Base-by-base conservation (phyloP, 2,797 vertebrate species). In the Pipistrellus pipistrellus region DNA sequence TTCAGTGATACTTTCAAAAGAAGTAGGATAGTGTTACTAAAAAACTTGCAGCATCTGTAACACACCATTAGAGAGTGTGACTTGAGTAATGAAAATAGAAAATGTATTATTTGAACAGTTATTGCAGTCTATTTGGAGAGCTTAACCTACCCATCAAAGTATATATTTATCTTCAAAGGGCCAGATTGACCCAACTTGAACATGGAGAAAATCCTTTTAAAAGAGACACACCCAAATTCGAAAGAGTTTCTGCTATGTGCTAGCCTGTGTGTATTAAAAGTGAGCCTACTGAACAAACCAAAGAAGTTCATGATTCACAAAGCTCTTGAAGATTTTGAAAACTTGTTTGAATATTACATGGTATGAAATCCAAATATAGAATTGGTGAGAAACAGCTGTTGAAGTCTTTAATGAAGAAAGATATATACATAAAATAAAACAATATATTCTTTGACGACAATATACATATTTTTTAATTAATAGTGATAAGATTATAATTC, bases 31-130 rank as follows among this genome's bases (percentile, higher is more conserved):
- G 80, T 53, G 93, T 92, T 91, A 91, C 92, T 92, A 95, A 97
- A 96, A 92, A 82, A 13, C 27, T 90, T 88, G 55, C 64, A 92
- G 35, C 62, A 62, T 72, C 76, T 87, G 86, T 93, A 94, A 77
- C 92, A 93, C 72, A 73, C 21, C 75, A 59, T 90, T 92, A 92
- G 41, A 94, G 23, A 72, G 66, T 95, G 77, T 94, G 93, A 94
- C 90, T 95, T 71, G 68, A 82, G 59, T 76, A 78, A 90, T 85
- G 62, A 94, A 89, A 95, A 46, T 57, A 85, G 75, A 82, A 93
- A 85, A 71, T 77, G 62, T 94, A 78, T 93, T 91, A 81, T 46
- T 85, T 96, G 88, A 93, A 38, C 53, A 96, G 77, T 87, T 93
- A 71, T 55, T 93, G 48, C 30, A 91, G 80, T 10, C 35, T 81